These are phyloP conservation scores for Scaptomyza montana DNA, from an alignment of 1,140 invertebrate species.

Conservation along the genomic window DNA sequence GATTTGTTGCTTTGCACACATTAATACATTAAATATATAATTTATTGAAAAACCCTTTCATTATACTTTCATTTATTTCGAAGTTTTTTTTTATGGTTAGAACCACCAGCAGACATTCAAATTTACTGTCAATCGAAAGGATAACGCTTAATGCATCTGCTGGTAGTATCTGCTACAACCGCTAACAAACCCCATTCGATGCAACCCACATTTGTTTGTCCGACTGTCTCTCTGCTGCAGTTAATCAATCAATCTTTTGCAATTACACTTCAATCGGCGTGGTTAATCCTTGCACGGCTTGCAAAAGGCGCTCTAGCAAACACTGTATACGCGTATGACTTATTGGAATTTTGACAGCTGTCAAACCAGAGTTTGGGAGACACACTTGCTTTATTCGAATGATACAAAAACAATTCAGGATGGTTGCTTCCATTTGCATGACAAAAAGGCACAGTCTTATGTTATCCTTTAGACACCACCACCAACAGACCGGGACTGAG, in stretches of 20 bases:
- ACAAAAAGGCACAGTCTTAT: constrained; percentile 49
- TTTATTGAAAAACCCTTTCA: too few species aligned
- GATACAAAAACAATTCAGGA: not conserved
- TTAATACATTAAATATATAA: too few species aligned
- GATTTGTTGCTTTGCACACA: too few species aligned
- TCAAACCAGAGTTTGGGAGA: constrained; percentile 60
- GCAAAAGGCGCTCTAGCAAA: constrained; percentile 48
- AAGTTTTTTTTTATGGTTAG: too few species aligned
- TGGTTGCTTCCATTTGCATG: constrained; percentile 55
- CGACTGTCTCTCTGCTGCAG: constrained; percentile 10
- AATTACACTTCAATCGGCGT: constrained; percentile 52
- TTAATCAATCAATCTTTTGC: constrained; percentile 56
- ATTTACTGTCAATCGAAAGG: constrained; percentile 26
- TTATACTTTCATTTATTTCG: too few species aligned
- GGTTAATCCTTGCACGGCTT: constrained; percentile 56
- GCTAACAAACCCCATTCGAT: constrained; percentile 24
- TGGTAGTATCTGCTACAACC: constrained; percentile 21
- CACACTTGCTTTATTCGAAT: constrained; percentile 51
- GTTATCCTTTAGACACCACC: constrained; percentile 39
- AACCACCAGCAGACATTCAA: constrained; percentile 1
- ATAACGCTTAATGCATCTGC: constrained; percentile 30
- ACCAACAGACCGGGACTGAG: constrained; percentile 21
- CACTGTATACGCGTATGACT: constrained; percentile 64
- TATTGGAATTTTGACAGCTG: constrained; percentile 79
- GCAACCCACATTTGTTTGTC: constrained; percentile 45